Percentiles rank a stretch among this genome's conserved stretches.
Conservation (phyloP, 2,113 vertebrate species). For the Sialia sialis region DNA sequence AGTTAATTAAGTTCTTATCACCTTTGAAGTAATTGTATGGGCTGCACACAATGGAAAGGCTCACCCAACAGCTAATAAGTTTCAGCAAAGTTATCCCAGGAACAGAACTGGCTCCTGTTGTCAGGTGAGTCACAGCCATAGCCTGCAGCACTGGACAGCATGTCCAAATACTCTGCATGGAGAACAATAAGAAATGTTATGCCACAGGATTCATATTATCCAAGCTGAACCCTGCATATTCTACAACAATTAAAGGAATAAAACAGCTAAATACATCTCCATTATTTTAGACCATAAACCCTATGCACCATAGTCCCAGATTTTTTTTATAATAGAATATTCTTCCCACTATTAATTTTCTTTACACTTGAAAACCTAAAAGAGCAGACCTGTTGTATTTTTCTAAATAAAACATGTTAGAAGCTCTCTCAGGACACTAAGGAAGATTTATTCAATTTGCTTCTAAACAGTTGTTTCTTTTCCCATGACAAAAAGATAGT, state of each 20-base stretch:
- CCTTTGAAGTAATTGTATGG: background rate
- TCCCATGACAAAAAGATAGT: background rate
- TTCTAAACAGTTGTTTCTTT: background rate
- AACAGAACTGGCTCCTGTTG: background rate
- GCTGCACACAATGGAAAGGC: background rate
- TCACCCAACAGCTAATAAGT: background rate
- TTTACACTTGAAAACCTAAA: background rate
- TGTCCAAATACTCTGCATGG: background rate
- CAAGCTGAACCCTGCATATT: background rate
- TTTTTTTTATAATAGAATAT: background rate
- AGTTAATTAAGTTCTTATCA: conserved; percentile 6
- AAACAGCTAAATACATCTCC: background rate
- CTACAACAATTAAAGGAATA: background rate
- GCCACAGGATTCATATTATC: background rate
- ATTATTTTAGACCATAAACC: background rate
- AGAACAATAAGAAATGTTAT: background rate
- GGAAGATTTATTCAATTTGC: background rate
- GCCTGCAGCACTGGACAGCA: background rate
- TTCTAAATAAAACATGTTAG: background rate
- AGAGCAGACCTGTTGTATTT: background rate
- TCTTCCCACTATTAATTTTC: background rate
- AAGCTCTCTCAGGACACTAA: background rate
- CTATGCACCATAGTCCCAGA: background rate
- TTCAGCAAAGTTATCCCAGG: background rate
- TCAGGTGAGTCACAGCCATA: background rate